A percentile compares a stretch with the other conserved stretches of the same genome.
Conservation (phyloP, 1,140 invertebrate genomes). For the Cataglyphis hispanica region DNA sequence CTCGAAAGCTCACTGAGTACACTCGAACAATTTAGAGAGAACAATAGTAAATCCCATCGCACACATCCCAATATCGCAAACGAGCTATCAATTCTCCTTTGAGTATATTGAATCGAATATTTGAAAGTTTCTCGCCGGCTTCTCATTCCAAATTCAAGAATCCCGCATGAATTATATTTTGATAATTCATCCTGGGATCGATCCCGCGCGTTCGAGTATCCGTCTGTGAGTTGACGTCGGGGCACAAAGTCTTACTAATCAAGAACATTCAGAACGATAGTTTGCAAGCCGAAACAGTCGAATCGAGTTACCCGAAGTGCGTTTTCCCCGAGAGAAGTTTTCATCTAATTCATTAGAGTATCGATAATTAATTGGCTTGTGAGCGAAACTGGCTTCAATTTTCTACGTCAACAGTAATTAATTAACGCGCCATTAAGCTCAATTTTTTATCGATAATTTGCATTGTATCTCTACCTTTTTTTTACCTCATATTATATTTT, state of each 20-base stretch:
- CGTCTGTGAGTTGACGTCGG: neutral
- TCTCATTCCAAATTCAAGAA: neutral
- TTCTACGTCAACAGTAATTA: neutral
- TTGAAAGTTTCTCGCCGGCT: too few relatives aligned
- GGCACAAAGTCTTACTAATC: neutral
- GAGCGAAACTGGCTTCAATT: neutral
- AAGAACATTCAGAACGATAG: neutral
- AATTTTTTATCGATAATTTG: neutral
- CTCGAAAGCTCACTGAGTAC: constrained; percentile 22
- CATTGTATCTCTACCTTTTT: neutral
- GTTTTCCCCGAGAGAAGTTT: constrained; percentile 10
- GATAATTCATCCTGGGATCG: neutral
- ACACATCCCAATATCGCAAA: neutral
- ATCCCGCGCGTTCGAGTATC: neutral
- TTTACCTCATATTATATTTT: neutral
- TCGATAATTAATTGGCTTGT: neutral
- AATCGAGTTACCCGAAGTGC: constrained; percentile 18
- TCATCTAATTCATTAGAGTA: constrained; percentile 24
- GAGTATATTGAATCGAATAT: constrained; percentile 11
- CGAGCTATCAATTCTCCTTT: neutral
- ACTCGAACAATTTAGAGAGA: constrained; percentile 40
- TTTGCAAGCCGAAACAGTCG: neutral
- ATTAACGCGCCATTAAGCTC: neutral
- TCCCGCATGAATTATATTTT: neutral
- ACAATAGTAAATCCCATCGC: constrained; percentile 27